Evolutionary conservation across 2,797 vertebrate species (phyloP).

Genomic region (Hypotaenidia philippensis): DNA sequence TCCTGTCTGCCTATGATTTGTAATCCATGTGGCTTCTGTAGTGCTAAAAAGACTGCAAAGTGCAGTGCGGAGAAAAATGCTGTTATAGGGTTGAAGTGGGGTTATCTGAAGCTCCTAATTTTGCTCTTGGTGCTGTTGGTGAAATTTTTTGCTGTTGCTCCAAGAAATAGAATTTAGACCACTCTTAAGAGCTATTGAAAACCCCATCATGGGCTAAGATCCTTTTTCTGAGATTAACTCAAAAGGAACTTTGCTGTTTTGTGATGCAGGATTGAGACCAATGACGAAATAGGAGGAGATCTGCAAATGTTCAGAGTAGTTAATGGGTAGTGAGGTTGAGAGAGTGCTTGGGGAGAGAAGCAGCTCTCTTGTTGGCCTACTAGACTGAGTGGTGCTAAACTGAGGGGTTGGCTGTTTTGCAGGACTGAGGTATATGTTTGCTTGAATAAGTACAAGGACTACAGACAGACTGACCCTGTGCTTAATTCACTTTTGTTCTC

Average conservation of each 20-base stretch:
- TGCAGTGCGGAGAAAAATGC: not conserved
- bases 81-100: not conserved
- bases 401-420: not conserved
- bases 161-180: not conserved
- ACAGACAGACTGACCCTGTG: not conserved
- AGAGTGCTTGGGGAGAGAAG: not conserved
- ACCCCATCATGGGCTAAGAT: not conserved
- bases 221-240: not conserved
- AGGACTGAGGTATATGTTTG: not conserved
- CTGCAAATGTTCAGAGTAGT: not conserved
- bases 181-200: not conserved
- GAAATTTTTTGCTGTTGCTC: not conserved
- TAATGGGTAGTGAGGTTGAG: not conserved
- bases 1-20: not conserved
- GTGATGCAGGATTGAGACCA: not conserved
- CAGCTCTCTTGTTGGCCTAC: not conserved
- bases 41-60: not conserved
- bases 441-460: not conserved
- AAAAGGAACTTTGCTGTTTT: not conserved
- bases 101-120: not conserved
- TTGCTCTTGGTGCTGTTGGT: not conserved
- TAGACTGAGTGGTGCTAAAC: not conserved
- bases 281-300: not conserved
- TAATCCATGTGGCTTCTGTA: not conserved
- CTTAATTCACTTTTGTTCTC: not conserved